These are phyloP conservation scores for Himalopsyche kuldschensis DNA, from an alignment of 2,888 invertebrate genomes.

Conservation along the genomic window DNA sequence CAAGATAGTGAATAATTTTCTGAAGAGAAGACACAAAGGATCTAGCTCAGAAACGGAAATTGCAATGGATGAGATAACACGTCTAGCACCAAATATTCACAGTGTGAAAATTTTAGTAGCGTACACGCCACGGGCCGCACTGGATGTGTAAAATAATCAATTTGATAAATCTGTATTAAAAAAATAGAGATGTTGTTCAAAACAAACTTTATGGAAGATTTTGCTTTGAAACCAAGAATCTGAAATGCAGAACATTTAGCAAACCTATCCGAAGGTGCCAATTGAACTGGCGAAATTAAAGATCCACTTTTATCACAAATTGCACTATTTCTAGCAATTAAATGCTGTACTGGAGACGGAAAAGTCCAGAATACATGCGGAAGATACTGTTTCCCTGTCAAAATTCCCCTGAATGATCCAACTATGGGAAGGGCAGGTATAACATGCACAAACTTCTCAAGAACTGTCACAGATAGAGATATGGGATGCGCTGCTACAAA, in stretches of 20 bases:
- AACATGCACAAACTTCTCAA: conserved; percentile 72
- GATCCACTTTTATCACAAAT: background rate
- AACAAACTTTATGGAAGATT: background rate
- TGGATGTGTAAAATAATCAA: background rate
- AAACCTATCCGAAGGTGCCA: too few relatives aligned
- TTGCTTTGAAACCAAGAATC: background rate
- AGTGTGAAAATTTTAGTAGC: too few relatives aligned
- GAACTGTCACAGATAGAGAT: conserved; percentile 68
- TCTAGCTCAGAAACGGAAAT: too few relatives aligned
- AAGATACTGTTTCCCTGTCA: conserved; percentile 51
- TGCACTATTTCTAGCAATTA: background rate
- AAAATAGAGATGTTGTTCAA: background rate
- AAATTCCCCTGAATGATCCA: conserved; percentile 46
- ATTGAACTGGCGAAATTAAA: background rate
- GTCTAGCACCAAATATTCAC: too few relatives aligned
- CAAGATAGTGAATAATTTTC: too few relatives aligned
- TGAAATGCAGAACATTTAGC: too few relatives aligned
- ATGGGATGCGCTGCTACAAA: conserved; percentile 62
- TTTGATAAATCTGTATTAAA: too few relatives aligned
- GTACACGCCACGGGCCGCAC: too few relatives aligned
- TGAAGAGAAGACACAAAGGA: too few relatives aligned
- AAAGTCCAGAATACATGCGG: conserved; percentile 42
- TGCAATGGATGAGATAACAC: too few relatives aligned
- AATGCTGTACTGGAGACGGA: conserved; percentile 43
- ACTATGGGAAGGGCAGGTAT: conserved; percentile 53